These are phyloP conservation scores for Scolanthus callimorphus DNA, from an alignment of 92 coral and sea anemone genomes.

Conservation along the genomic window DNA sequence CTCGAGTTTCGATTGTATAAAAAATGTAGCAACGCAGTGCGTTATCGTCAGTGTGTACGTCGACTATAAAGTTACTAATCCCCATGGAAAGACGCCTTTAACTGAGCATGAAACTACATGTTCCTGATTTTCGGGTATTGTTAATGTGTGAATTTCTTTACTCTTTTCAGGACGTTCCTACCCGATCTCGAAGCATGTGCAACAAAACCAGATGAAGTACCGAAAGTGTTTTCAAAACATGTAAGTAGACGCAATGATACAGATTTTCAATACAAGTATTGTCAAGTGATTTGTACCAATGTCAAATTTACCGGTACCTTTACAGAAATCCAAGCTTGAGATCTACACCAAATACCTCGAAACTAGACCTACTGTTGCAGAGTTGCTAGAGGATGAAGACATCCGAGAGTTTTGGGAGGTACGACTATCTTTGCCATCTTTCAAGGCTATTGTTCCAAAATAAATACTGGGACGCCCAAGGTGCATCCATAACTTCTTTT, in stretches of 20 bases:
- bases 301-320: background rate
- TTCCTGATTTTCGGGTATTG: too few species aligned
- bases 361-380: constrained; percentile 73
- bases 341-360: constrained; percentile 77
- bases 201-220: constrained; percentile 76
- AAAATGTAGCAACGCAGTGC: too few species aligned
- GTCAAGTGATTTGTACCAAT: background rate
- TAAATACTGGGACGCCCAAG: too few species aligned
- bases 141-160: background rate
- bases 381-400: constrained; percentile 51
- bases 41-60: too few species aligned
- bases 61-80: too few species aligned
- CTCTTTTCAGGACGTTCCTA: constrained; percentile 47
- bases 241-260: constrained; percentile 45
- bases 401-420: constrained; percentile 90
- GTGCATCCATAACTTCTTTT: too few species aligned
- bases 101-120: too few species aligned
- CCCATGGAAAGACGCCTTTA: too few species aligned
- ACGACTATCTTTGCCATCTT: too few species aligned
- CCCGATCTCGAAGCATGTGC: constrained; percentile 91
- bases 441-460: too few species aligned
- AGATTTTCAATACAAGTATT: background rate
- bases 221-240: constrained; percentile 65
- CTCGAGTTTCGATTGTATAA: too few species aligned
- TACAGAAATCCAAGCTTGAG: constrained; percentile 75